phyloP scores from a whole-genome alignment of 2,113 vertebrate species.

The Microtus ochrogaster region DNA sequence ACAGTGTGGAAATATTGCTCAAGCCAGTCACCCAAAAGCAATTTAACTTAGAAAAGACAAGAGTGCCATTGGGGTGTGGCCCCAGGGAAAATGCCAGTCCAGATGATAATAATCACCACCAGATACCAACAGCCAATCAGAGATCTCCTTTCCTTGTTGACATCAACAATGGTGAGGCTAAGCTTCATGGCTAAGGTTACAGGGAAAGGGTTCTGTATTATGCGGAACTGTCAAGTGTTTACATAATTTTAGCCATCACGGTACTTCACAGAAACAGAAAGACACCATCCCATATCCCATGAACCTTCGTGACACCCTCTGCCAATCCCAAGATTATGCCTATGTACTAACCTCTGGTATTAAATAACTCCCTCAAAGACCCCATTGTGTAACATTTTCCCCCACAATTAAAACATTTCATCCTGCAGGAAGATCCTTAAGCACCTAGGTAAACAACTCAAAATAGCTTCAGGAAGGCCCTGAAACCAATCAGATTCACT shows the following conservation, averaged over 20 bases:
- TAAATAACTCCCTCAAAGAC: not conserved
- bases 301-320: not conserved
- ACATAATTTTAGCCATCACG: not conserved
- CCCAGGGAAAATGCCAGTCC: not conserved
- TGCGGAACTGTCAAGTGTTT: not conserved
- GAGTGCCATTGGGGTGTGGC: not conserved
- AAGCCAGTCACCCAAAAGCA: constrained; percentile 38
- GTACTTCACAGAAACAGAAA: not conserved
- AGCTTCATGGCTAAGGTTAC: not conserved
- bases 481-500: not conserved
- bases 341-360: not conserved
- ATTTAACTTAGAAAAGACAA: not conserved
- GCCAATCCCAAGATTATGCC: not conserved
- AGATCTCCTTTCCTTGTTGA: not conserved
- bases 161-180: too few relatives aligned
- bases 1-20: not conserved
- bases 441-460: not conserved
- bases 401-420: not conserved
- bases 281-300: not conserved
- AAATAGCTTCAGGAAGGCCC: not conserved
- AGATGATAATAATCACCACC: not conserved
- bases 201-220: not conserved
- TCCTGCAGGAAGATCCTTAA: not conserved
- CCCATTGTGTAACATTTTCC: not conserved
- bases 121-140: not conserved